Base-by-base conservation (phyloP, 2,888 invertebrate genomes). In the Anthoptus insignis region DNA sequence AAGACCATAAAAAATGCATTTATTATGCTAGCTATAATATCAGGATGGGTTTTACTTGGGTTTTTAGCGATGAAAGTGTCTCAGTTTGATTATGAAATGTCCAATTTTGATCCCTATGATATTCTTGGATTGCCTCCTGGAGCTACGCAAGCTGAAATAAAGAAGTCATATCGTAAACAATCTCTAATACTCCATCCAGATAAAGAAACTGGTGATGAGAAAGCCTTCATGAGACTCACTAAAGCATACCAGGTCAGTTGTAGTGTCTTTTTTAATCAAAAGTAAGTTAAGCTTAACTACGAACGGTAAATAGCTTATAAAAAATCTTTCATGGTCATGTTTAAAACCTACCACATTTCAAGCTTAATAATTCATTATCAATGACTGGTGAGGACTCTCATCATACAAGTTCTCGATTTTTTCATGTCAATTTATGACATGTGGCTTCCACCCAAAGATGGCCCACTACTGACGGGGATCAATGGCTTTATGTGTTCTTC, bases 31-130 rank as follows among this genome's bases (percentile, higher is more conserved):
- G 89, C 96, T 14, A 96, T 98, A 59, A 93, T 98, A 67, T 88
- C 95, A 70, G 98, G 98, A 76, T 99, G 98, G 98, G 91, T 96
- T 19, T 86, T 97, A 58, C 94, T 99, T 75, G 94, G 96, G 61
- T 95, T 98, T 68, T 91, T 98, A 76, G 97, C 98, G 1, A 98
- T 98, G 83, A 98, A 98, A 94, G 98, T 98, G 37, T 98, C 99
- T 0, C 98, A 99, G 86, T 98, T 99, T 92, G 99, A 99, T 85
- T 98, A 99, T 91, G 99, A 99, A 93, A 98, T 98, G 96, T 97
- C 98, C 7, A 99, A 99, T 87, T 99, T 99, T 93, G 99, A 99
- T 94, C 99, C 99, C 0, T 99, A 98, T 92, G 98, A 98, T 84
- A 99, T 99, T 81, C 94, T 99, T 66, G 97, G 97, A 53, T 94